phyloP scores from a whole-genome alignment of 1,140 invertebrate species.

The Ooceraea biroi region DNA sequence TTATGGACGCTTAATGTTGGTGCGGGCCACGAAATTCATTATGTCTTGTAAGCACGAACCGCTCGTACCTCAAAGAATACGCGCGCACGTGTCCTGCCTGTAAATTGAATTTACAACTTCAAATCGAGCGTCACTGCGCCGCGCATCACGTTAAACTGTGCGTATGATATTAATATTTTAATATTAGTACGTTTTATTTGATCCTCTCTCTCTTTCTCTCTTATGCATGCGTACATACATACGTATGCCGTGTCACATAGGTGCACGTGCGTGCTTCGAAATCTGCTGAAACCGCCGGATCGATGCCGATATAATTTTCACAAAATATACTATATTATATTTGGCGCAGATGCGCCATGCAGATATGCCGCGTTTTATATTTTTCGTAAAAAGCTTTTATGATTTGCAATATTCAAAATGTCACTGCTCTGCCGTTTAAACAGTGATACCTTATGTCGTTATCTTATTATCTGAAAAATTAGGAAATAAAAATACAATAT shows the following conservation, averaged over 20 bases:
- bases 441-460: neutral
- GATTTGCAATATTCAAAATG: neutral
- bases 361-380: conserved; percentile 48
- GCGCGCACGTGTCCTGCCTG: conserved; percentile 53
- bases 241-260: neutral
- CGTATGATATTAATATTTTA: conserved; percentile 34
- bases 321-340: conserved; percentile 16
- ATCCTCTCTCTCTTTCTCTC: no score
- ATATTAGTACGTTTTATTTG: conserved; percentile 38
- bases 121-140: conserved; percentile 34
- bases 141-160: conserved; percentile 32
- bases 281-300: conserved; percentile 43
- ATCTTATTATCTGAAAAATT: neutral
- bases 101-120: conserved; percentile 50
- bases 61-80: conserved; percentile 69
- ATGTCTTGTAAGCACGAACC: conserved; percentile 54
- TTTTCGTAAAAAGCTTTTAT: neutral
- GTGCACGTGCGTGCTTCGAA: conserved; percentile 44
- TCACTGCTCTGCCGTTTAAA: neutral
- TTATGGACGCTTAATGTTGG: conserved; percentile 39
- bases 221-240: neutral
- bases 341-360: conserved; percentile 13
- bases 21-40: conserved; percentile 49
- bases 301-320: conserved; percentile 48
- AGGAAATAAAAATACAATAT: neutral